These are phyloP conservation scores for Pandion haliaetus DNA, from an alignment of 2,113 vertebrate species.

Conservation along the genomic window DNA sequence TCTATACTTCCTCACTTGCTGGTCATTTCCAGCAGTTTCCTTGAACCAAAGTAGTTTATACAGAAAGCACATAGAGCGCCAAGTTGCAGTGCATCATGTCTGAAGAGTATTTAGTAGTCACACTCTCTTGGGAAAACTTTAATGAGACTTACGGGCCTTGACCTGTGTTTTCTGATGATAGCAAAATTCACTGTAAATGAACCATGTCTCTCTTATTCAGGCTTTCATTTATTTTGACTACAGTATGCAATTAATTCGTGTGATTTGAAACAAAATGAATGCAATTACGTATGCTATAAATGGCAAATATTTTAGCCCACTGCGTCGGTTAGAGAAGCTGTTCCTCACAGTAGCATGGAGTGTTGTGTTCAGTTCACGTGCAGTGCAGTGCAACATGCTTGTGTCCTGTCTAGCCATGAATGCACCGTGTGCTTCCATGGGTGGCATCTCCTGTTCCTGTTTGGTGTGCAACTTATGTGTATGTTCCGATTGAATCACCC, in stretches of 20 bases:
- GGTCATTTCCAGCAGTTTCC: neutral
- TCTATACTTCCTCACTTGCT: neutral
- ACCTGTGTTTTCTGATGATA: neutral
- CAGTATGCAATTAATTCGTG: neutral
- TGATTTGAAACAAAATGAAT: neutral
- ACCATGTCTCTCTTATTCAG: neutral
- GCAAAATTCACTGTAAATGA: neutral
- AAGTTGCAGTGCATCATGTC: neutral
- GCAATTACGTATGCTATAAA: neutral
- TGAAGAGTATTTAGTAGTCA: neutral
- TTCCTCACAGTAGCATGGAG: neutral
- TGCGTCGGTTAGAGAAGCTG: neutral
- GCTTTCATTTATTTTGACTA: neutral
- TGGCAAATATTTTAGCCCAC: neutral
- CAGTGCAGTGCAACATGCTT: neutral
- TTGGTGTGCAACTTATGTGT: neutral
- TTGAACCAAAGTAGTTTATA: neutral
- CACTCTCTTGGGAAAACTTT: neutral
- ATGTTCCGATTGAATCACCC: neutral
- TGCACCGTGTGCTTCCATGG: accelerated
- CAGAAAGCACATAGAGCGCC: neutral
- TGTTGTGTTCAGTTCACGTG: neutral
- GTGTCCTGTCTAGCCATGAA: neutral
- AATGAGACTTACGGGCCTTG: neutral
- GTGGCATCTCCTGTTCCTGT: neutral